A percentile compares a stretch with the other conserved stretches of the same genome.
Evolutionary conservation across 2,888 invertebrate genomes (phyloP).

Genomic region (Tetranychus truncatus): DNA sequence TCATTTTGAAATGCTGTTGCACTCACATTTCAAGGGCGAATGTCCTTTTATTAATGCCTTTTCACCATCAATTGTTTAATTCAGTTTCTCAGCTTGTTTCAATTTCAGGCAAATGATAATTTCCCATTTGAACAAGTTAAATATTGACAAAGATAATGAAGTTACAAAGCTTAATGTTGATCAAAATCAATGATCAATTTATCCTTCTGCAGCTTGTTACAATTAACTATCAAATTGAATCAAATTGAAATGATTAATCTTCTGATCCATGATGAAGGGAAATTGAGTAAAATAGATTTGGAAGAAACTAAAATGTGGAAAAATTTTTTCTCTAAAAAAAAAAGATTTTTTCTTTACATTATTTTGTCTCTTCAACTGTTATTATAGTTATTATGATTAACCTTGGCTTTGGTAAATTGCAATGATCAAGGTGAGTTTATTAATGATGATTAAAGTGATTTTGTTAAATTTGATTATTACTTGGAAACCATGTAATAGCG

Average conservation of each 20-base stretch:
- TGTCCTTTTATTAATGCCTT: background rate
- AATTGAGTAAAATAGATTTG: background rate
- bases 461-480: background rate
- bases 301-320: background rate
- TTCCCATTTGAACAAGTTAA: too few relatives aligned
- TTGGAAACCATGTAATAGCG: background rate
- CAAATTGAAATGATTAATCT: background rate
- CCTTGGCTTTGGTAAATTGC: background rate
- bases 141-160: background rate
- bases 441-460: slow-evolving; percentile 4
- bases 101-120: background rate
- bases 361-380: background rate
- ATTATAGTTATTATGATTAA: background rate
- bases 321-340: background rate
- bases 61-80: background rate
- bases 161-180: background rate
- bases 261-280: background rate
- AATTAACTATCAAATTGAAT: background rate
- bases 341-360: too few relatives aligned
- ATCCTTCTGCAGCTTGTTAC: background rate
- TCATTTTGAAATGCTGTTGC: background rate
- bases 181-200: background rate
- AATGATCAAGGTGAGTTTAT: background rate
- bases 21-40: background rate
- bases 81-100: background rate